Evolutionary conservation across 2,888 invertebrate genomes (phyloP).

Genomic region (Periphyllus acericola): DNA sequence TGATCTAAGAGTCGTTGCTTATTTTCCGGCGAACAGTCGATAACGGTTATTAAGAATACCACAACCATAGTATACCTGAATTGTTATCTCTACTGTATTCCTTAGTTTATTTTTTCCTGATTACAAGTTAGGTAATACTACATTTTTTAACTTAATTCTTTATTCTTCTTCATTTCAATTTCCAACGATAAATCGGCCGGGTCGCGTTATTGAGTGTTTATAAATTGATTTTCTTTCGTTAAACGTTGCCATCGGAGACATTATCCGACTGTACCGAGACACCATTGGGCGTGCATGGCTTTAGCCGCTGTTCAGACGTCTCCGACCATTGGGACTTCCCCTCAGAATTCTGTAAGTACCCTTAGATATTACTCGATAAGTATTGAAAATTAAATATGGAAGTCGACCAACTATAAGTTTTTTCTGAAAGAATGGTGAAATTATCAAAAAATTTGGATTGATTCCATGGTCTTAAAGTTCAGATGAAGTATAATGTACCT

Average conservation of each 20-base stretch:
- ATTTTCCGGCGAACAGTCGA: not conserved
- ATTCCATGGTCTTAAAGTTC: not conserved
- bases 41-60: not conserved
- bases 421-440: not conserved
- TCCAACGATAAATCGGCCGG: not conserved
- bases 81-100: conserved; percentile 36
- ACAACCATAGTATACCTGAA: not conserved
- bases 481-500: not conserved
- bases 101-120: conserved; percentile 44
- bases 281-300: conserved; percentile 54
- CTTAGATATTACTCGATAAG: not conserved
- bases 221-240: not conserved
- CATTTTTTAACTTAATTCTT: not conserved
- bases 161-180: not conserved
- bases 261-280: conserved; percentile 29
- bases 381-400: not conserved
- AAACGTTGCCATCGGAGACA: conserved; percentile 1
- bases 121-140: conserved; percentile 23
- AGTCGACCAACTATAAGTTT: not conserved
- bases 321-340: conserved; percentile 56
- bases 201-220: not conserved
- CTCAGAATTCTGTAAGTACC: conserved; percentile 52
- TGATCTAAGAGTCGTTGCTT: not conserved
- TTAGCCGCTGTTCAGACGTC: conserved; percentile 58
- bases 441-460: too few species aligned